Evolutionary conservation across 2,797 vertebrate genomes (phyloP), one percentile per base, ranked within the genome.

Genomic region (Sebastes cheni): DNA sequence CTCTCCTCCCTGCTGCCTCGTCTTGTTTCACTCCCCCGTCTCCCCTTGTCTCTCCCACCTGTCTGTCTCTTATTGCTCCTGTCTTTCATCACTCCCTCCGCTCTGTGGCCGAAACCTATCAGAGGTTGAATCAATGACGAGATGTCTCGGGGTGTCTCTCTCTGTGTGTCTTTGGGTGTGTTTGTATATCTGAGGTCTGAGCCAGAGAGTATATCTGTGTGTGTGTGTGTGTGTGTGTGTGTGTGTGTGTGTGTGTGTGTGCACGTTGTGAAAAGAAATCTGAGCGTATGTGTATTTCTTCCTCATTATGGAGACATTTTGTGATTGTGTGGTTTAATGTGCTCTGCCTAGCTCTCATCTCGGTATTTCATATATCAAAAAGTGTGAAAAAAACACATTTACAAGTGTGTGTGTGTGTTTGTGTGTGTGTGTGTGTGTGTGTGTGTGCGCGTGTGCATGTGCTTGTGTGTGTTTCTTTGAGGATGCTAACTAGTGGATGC

Each of bases 11-110:
- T 25, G 59, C 86, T 86, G 88, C 78, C 81, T 83, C 7, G 9
- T 80, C 84, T 64, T 18, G 36, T 84, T 84, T 75, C 74, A 56
- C 86, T 75, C 78, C 80, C 75, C 77, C 67, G 1, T 82, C 72
- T 56, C 88, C 56, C 66, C 79, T 56, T 11, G 55, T 80, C 56
- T 82, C 82, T 83, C 79, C 82, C 83, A 89, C 86, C 91, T 92
- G 91, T 86, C 91, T 87, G 56, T 86, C 82, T 93, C 81, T 77
- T 87, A 80, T 93, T 94, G 89, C 91, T 50, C 27, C 85, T 79
- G 84, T 90, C 93, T 94, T 94, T 93, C 92, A 93, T 93, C 92
- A 93, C 90, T 85, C 89, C 79, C 80, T 82, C 64, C 4, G 10
- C 84, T 73, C 88, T 39, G 61, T 85, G 87, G 80, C 86, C 86